Conservation (phyloP, 2,888 invertebrate species). For the Ischnus inquisitorius region DNA sequence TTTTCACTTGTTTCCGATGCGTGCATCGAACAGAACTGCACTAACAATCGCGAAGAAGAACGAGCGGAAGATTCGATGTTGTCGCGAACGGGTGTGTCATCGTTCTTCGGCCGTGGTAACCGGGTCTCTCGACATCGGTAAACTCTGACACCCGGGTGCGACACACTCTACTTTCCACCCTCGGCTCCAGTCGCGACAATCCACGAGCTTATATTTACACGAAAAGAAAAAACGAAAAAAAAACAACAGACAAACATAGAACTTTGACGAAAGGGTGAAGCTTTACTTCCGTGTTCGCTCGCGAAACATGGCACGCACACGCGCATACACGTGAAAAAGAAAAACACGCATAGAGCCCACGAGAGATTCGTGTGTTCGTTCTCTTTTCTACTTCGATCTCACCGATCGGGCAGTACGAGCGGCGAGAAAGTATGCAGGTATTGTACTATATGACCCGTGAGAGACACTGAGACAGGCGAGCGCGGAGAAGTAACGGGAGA, state of each 20-base stretch:
- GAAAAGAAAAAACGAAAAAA: no score
- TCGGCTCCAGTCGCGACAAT: conserved; percentile 8
- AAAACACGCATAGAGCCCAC: background rate
- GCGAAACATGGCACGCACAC: background rate
- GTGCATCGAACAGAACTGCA: conserved; percentile 18
- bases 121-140: conserved; percentile 59
- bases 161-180: conserved; percentile 4
- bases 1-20: background rate
- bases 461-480: conserved; percentile 5
- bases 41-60: conserved; percentile 21
- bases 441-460: conserved; percentile 6
- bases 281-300: background rate
- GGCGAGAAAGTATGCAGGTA: conserved; percentile 23
- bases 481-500: background rate
- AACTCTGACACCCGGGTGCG: conserved; percentile 21
- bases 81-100: conserved; percentile 76
- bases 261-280: background rate
- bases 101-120: conserved; percentile 61
- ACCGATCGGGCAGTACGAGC: conserved; percentile 11
- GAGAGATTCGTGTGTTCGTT: background rate
- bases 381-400: background rate
- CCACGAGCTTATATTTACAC: background rate
- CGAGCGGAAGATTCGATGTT: conserved; percentile 41
- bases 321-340: background rate
- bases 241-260: background rate